These are phyloP conservation scores for Sarotherodon lohbergeri DNA, from an alignment of 2,113 vertebrate species.

Conservation along the genomic window DNA sequence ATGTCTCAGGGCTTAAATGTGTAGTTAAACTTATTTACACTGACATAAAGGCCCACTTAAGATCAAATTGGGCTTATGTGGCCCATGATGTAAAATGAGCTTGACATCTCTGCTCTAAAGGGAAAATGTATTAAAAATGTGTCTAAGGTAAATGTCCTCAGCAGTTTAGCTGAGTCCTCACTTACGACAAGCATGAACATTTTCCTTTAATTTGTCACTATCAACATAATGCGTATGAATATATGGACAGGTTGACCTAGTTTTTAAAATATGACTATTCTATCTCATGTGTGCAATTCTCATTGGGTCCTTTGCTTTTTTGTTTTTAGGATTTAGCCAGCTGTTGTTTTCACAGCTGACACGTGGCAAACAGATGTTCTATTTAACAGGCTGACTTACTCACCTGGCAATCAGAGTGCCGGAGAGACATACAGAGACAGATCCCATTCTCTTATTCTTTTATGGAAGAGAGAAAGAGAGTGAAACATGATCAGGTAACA, in stretches of 20 bases:
- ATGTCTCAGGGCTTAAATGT: background rate
- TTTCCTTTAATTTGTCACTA: background rate
- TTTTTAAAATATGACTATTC: background rate
- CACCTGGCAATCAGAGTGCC: constrained; percentile 8
- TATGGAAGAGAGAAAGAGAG: constrained; percentile 40
- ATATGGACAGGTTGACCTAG: background rate
- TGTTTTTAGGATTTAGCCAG: constrained; percentile 12
- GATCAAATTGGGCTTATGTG: background rate
- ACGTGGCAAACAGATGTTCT: constrained; percentile 54
- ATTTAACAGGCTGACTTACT: constrained; percentile 51
- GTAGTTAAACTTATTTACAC: background rate
- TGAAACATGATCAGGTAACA: constrained; percentile 49
- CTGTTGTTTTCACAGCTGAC: constrained; percentile 55
- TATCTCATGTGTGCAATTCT: background rate
- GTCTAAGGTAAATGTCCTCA: background rate
- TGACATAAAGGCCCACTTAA: background rate
- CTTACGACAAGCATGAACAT: background rate
- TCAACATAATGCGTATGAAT: background rate
- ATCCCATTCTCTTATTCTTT: constrained; percentile 26
- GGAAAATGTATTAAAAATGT: background rate
- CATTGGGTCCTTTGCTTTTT: background rate
- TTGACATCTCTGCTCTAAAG: background rate
- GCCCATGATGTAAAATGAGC: background rate
- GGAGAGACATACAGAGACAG: background rate
- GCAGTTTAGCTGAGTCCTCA: background rate